Base-by-base conservation (phyloP, 1,140 invertebrate genomes). In the Drosophila sechellia region DNA sequence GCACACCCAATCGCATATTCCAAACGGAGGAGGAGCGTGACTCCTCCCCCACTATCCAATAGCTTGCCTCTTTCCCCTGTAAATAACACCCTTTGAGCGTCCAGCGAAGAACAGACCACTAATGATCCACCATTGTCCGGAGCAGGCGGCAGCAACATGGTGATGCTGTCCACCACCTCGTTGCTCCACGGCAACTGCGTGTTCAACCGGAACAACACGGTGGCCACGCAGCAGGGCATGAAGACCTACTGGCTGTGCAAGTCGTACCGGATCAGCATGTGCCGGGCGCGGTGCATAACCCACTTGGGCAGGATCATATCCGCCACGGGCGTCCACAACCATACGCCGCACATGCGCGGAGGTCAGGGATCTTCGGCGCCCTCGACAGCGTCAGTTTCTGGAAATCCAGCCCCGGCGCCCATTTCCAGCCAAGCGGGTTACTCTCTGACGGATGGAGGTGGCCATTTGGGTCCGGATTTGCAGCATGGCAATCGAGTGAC, bases 181-280 rank as follows among this genome's bases (percentile, higher is more conserved):
- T 70, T 92, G 68, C 80, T 92, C 20, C 92, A 92, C 71, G 92
- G 90, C 53, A 92, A 91, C 48, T 92, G 91, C 69, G 91, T 92
- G 31, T 92, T 92, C 54, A 92, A 92, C 70, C 86, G 92, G 42
- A 92, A 92, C 74, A 92, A 92, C 74, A 92, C 92, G 39, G 92
- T 92, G 34, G 92, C 92, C 64, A 92, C 92, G 39, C 92, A 92
- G 63, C 92, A 92, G 79, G 92, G 92, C 58, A 92, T 92, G 91
- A 92, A 92, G 90, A 92, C 92, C 34, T 92, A 92, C 59, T 92
- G 92, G 92, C 77, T 92, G 45, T 92, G 92, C 70, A 92, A 92
- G 53, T 92, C 91, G 10, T 92, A 92, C 74, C 87, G 92, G 31
- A 92, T 92, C 53, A 92, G 90, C 66, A 92, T 92, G 92, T 92